Percentiles rank a stretch among this genome's conserved stretches.
Conservation (phyloP, 2,888 invertebrate genomes). For the Dicyrtoma fusca region DNA sequence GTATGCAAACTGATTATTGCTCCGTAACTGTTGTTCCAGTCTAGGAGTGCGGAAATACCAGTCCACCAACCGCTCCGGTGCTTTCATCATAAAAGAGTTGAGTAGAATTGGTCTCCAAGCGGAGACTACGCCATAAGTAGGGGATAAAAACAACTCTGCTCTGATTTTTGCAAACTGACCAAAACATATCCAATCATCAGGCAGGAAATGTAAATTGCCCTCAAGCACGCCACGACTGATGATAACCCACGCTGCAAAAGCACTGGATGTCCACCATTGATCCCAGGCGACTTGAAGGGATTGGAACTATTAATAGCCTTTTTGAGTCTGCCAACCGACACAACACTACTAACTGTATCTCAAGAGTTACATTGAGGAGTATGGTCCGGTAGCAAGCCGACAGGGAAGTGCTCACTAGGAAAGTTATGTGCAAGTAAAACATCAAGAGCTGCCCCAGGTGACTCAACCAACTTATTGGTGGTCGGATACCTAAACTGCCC, state of each 20-base stretch:
- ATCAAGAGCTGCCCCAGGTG: too few species aligned
- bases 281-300: slow-evolving; percentile 37
- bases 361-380: slow-evolving; percentile 4
- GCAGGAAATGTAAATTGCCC: neutral
- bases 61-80: neutral
- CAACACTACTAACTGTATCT: too few species aligned
- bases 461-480: too few species aligned
- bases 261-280: neutral
- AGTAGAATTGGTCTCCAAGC: neutral
- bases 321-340: too few species aligned
- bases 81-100: neutral
- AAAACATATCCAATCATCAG: neutral
- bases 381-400: too few species aligned
- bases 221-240: too few species aligned
- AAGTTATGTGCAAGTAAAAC: too few species aligned
- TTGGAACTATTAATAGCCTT: slow-evolving; percentile 25
- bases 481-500: too few species aligned
- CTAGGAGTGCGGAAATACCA: neutral
- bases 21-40: neutral
- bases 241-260: too few species aligned
- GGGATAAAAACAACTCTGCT: neutral
- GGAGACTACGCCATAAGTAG: neutral
- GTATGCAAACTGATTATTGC: slow-evolving; percentile 27
- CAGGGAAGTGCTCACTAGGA: too few species aligned
- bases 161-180: neutral